phyloP scores from a whole-genome alignment of 2,797 vertebrate species.

The Cynodonichthys magdalenae region DNA sequence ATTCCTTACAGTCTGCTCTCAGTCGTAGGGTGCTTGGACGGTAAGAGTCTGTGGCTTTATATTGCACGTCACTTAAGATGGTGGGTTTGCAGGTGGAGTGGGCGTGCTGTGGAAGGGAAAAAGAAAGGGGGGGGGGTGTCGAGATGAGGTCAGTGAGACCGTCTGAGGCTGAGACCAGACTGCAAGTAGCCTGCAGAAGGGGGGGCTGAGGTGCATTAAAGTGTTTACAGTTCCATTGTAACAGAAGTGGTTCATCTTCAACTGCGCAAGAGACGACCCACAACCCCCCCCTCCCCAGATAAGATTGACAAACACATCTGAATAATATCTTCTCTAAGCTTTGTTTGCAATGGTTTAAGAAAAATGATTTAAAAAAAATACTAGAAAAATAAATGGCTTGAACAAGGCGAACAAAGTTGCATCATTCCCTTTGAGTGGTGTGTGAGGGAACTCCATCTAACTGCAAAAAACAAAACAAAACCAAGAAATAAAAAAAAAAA shows the following conservation, averaged over 20 bases:
- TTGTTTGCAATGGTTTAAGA: slow-evolving; percentile 70
- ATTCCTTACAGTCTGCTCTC: slow-evolving; percentile 55
- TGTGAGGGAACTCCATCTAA: slow-evolving; percentile 60
- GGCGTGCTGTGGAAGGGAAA: not conserved
- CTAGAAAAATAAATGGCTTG: slow-evolving; percentile 79
- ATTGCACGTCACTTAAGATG: slow-evolving; percentile 83
- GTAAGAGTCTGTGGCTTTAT: slow-evolving; percentile 80
- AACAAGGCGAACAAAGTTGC: slow-evolving; percentile 76
- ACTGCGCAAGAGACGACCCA: slow-evolving; percentile 52
- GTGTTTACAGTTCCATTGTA: slow-evolving; percentile 71
- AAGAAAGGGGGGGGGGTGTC: slow-evolving; percentile 3
- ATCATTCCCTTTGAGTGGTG: slow-evolving; percentile 76
- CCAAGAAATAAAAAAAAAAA: not conserved
- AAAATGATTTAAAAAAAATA: slow-evolving; percentile 39
- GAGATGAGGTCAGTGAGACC: slow-evolving; percentile 64
- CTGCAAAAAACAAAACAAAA: no score
- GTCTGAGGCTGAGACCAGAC: slow-evolving; percentile 65
- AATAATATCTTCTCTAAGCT: slow-evolving; percentile 63
- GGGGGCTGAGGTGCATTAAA: slow-evolving; percentile 69
- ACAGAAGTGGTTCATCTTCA: slow-evolving; percentile 76
- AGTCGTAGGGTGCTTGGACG: slow-evolving; percentile 69
- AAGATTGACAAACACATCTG: slow-evolving; percentile 66
- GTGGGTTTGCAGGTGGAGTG: slow-evolving; percentile 55
- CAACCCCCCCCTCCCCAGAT: slow-evolving; percentile 25
- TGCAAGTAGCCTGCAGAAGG: slow-evolving; percentile 49